These are phyloP conservation scores for Nemurella pictetii DNA, from an alignment of 2,888 invertebrate species.

Conservation along the genomic window DNA sequence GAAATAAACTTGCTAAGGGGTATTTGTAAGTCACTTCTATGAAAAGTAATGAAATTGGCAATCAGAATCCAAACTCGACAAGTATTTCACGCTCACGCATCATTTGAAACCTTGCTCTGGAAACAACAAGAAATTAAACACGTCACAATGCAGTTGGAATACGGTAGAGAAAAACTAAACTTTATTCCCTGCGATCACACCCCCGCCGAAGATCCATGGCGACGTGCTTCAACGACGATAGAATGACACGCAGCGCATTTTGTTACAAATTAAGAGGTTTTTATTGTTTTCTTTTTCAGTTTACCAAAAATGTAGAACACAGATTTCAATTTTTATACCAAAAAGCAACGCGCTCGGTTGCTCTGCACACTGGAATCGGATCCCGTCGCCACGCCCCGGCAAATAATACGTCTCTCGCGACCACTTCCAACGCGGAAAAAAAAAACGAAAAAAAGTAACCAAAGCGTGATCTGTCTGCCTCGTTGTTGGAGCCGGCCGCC, in stretches of 20 bases:
- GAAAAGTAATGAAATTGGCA: no score
- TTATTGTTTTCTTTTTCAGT: neutral
- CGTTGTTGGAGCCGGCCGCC: no score
- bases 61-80: no score
- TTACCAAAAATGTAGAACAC: neutral
- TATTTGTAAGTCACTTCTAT: no score
- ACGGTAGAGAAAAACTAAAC: conserved; percentile 21
- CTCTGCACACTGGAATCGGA: neutral
- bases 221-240: neutral
- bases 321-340: neutral
- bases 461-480: no score
- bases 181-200: conserved; percentile 13
- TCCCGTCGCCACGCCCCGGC: neutral
- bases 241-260: neutral
- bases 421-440: neutral
- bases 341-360: neutral
- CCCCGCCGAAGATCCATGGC: neutral
- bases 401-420: neutral
- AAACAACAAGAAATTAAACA: no score
- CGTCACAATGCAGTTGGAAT: no score
- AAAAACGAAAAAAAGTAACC: neutral
- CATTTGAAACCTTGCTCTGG: no score
- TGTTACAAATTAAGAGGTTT: neutral
- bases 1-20: no score
- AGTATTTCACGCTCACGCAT: no score